Conservation (phyloP, 2,797 vertebrate species). For the Oceanodroma leucorhoa region DNA sequence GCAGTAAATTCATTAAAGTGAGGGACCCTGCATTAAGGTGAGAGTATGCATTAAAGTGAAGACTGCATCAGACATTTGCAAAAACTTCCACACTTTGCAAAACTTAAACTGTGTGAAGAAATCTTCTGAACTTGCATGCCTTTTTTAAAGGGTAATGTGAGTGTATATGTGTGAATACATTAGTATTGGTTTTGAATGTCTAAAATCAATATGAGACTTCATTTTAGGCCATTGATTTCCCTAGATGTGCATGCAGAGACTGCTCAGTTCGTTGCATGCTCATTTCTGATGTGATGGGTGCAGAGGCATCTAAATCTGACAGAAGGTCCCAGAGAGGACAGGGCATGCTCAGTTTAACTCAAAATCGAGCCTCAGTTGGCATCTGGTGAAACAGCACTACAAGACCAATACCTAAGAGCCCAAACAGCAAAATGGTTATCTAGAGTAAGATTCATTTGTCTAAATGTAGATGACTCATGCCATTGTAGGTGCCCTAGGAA, state of each 20-base stretch:
- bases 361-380: not conserved
- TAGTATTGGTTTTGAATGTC: not conserved
- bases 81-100: not conserved
- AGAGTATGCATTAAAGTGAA: not conserved
- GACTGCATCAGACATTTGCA: not conserved
- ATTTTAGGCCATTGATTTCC: not conserved
- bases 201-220: not conserved
- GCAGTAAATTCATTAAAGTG: not conserved
- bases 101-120: not conserved
- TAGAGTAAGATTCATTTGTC: not conserved
- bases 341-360: not conserved
- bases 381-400: not conserved
- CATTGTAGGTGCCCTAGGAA: not conserved
- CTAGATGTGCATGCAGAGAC: not conserved
- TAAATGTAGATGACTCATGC: not conserved
- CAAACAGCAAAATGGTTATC: not conserved
- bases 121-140: not conserved
- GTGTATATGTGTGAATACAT: not conserved
- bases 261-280: not conserved
- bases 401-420: not conserved
- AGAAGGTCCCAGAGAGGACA: not conserved
- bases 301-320: not conserved
- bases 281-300: not conserved
- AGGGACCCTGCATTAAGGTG: not conserved
- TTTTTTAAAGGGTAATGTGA: not conserved